phyloP scores from a whole-genome alignment of 2,888 invertebrate species.

The Alloscopus bannaensis region DNA sequence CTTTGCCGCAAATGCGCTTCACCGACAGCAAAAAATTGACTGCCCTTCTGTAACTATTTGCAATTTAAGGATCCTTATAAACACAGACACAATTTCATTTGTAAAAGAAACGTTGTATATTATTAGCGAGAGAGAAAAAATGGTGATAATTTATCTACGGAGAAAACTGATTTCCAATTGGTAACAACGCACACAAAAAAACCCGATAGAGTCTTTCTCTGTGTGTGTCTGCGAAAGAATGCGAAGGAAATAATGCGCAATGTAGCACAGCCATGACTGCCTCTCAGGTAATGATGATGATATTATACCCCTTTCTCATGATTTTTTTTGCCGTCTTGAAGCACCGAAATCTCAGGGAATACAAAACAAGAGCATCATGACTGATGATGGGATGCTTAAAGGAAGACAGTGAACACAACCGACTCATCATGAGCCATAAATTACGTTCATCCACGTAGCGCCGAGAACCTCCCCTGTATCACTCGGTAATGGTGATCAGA shows the following conservation, averaged over 20 bases:
- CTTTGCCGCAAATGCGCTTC: no score
- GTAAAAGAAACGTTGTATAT: no score
- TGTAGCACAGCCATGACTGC: conserved; percentile 57
- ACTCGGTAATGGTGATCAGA: conserved; percentile 15
- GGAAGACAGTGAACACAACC: conserved; percentile 50
- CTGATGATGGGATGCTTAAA: conserved; percentile 44
- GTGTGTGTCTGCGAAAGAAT: no score
- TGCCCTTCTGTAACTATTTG: no score
- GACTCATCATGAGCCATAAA: conserved; percentile 62
- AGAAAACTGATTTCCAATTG: no score
- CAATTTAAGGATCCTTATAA: no score
- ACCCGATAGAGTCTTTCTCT: background rate
- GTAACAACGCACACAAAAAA: no score
- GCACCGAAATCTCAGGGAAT: conserved; percentile 12
- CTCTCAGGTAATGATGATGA: conserved; percentile 28
- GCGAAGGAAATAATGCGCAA: conserved; percentile 21
- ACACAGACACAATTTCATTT: no score
- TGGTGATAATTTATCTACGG: no score
- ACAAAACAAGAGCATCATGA: conserved; percentile 58
- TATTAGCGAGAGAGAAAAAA: no score
- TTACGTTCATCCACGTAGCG: conserved; percentile 51
- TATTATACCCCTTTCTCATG: conserved; percentile 41
- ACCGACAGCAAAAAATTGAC: no score
- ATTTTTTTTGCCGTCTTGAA: conserved; percentile 25
- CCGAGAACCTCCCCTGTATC: conserved; percentile 33